These are phyloP conservation scores for Asbolus verrucosus DNA, from an alignment of 1,140 invertebrate genomes.

Conservation along the genomic window DNA sequence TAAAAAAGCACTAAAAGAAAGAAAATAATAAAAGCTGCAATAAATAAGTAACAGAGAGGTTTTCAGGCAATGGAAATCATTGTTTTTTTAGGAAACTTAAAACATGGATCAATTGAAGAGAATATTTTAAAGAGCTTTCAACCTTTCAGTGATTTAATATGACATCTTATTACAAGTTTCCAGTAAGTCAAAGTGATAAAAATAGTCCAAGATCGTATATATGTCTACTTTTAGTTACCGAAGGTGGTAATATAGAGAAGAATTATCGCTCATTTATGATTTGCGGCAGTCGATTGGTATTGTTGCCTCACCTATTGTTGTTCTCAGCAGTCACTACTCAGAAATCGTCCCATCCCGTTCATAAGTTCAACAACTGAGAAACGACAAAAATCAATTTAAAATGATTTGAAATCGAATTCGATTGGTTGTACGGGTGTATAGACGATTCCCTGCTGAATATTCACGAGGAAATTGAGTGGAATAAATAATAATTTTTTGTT, in stretches of 20 bases:
- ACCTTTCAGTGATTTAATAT: constrained; percentile 33
- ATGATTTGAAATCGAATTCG: constrained; percentile 20
- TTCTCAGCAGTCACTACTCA: not conserved
- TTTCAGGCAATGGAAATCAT: constrained; percentile 20
- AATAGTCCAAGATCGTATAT: constrained; percentile 33
- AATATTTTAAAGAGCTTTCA: constrained; percentile 13
- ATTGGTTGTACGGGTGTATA: not conserved
- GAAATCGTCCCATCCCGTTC: constrained; percentile 11
- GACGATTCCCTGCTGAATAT: constrained; percentile 21
- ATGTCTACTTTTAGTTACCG: constrained; percentile 29
- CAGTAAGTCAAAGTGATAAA: constrained; percentile 23
- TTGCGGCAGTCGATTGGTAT: constrained; percentile 29
- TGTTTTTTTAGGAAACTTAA: constrained; percentile 15
- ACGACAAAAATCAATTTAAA: constrained; percentile 8
- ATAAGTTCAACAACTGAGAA: not conserved
- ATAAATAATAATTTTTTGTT: constrained; percentile 37
- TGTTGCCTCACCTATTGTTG: constrained; percentile 31
- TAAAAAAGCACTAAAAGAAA: constrained; percentile 36
- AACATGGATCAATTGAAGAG: constrained; percentile 10
- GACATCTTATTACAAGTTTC: constrained; percentile 33
- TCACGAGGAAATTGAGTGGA: constrained; percentile 22
- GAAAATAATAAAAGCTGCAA: constrained; percentile 37
- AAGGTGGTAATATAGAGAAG: constrained; percentile 23
- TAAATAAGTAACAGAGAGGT: constrained; percentile 32
- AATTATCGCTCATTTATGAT: constrained; percentile 38